A percentile compares a stretch with the other conserved stretches of the same genome.
Conservation (phyloP, 2,797 vertebrate genomes). For the Myotis findleyi region DNA sequence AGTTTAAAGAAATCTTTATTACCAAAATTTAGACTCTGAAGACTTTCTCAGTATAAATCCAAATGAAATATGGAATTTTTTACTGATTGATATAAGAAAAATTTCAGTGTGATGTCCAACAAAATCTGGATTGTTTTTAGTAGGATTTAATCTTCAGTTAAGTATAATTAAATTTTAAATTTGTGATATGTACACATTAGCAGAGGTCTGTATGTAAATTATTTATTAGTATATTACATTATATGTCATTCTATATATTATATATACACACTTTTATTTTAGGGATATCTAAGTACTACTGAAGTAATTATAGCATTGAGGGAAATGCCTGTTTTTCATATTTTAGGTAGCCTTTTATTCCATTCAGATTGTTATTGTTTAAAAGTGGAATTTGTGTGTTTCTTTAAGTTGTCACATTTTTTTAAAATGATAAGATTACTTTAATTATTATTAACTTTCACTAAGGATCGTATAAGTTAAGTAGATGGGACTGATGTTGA, state of each 20-base stretch:
- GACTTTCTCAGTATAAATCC: neutral
- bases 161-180: neutral
- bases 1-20: neutral
- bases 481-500: neutral
- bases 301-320: neutral
- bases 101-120: neutral
- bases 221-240: neutral
- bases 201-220: slow-evolving; percentile 14
- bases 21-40: neutral
- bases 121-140: slow-evolving; percentile 9
- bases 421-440: neutral
- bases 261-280: neutral
- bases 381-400: neutral
- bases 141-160: slow-evolving; percentile 51
- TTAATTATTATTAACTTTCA: neutral
- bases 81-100: neutral
- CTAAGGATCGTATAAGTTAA: neutral
- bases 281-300: neutral
- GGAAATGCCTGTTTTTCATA: neutral
- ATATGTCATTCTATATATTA: neutral
- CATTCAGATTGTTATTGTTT: slow-evolving; percentile 21
- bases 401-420: slow-evolving; percentile 11
- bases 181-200: neutral
- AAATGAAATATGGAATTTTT: neutral
- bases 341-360: neutral